Conservation (phyloP, 2,113 vertebrate species). For the Nansenia antarctica region DNA sequence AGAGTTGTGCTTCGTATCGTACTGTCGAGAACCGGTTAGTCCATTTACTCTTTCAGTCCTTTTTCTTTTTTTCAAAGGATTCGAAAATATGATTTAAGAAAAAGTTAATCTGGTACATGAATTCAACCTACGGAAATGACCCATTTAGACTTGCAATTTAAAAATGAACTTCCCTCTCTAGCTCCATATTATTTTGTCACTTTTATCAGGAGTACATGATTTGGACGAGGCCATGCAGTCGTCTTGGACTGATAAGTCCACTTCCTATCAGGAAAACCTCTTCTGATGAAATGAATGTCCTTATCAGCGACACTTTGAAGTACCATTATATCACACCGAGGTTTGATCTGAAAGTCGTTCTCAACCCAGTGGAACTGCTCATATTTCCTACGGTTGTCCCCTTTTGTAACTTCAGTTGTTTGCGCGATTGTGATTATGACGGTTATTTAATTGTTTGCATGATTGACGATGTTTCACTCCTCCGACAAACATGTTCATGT, state of each 20-base stretch:
- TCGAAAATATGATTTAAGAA: constrained; percentile 46
- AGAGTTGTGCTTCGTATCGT: no score
- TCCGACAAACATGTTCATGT: constrained; percentile 48
- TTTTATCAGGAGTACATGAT: constrained; percentile 66
- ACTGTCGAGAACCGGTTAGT: no score
- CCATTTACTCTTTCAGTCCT: no score
- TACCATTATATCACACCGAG: constrained; percentile 48
- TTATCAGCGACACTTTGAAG: constrained; percentile 72
- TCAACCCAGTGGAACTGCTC: not conserved
- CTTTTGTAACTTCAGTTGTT: constrained; percentile 8
- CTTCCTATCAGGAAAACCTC: constrained; percentile 50
- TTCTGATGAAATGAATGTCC: constrained; percentile 54
- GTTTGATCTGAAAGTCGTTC: constrained; percentile 37
- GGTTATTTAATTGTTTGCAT: constrained; percentile 51
- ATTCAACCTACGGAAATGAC: constrained; percentile 72
- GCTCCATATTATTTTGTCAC: constrained; percentile 65
- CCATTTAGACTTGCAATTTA: constrained; percentile 73
- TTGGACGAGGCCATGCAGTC: constrained; percentile 61
- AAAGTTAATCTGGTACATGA: constrained; percentile 64
- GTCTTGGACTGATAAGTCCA: constrained; percentile 64
- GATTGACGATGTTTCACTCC: constrained; percentile 42
- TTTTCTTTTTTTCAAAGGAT: no score
- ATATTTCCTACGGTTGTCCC: not conserved
- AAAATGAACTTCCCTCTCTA: constrained; percentile 65
- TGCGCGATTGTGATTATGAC: constrained; percentile 47